These are phyloP conservation scores for Ptychobarbus kaznakovi DNA, from an alignment of 2,797 vertebrate species.

Conservation along the genomic window DNA sequence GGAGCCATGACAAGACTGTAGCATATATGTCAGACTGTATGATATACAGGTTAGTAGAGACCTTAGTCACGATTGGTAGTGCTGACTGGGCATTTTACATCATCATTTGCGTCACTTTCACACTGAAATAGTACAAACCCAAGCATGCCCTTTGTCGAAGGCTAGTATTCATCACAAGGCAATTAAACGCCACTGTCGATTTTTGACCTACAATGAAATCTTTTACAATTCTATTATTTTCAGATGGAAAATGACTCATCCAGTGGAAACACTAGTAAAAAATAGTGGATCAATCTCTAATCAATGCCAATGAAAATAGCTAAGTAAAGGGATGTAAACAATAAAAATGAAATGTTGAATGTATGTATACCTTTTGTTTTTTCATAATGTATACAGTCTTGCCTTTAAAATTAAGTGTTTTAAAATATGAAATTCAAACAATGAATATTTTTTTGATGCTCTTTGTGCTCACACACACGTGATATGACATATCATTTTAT, in stretches of 20 bases:
- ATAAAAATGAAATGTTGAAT: neutral
- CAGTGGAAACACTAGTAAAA: neutral
- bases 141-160: neutral
- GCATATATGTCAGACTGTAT: neutral
- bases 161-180: slow-evolving; percentile 7
- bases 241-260: neutral
- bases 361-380: too few species aligned
- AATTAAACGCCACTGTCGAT: neutral
- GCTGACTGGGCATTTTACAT: neutral
- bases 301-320: neutral
- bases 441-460: neutral
- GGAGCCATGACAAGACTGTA: neutral
- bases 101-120: neutral
- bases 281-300: neutral
- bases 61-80: neutral
- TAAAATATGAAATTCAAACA: neutral
- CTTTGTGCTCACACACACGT: neutral
- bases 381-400: neutral
- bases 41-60: neutral
- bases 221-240: slow-evolving; percentile 18
- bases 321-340: neutral
- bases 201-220: neutral
- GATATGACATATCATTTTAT: neutral
- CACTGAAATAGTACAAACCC: neutral
- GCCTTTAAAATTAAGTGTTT: neutral